Base-by-base conservation (phyloP, 2,888 invertebrate species). In the Machimus rusticus region DNA sequence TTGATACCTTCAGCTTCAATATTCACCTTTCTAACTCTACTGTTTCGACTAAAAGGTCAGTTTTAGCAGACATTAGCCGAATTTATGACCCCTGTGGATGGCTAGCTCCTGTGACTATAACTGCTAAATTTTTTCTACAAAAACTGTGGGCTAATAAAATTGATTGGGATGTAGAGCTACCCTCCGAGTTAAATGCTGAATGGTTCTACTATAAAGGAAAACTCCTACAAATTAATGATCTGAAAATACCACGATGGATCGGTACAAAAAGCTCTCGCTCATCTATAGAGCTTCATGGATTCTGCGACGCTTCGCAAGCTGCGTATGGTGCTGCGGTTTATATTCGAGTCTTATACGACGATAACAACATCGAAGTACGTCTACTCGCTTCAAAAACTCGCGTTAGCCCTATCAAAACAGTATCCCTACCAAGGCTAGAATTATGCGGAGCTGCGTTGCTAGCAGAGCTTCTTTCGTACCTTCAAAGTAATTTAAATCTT, bases 401-500 rank as follows among this genome's bases (percentile, higher is more conserved):
- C 9, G 55, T 81, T 3, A 51, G 86, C n/a, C 8, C 39, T 39
- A 12, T 39, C 8, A 0, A 9, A 2, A 28, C 28, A 1, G 28
- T 28, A 2, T 66, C 90, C 0, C 86, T 90, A 28, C 89, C 90
- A 4, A 84, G 90, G 16, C 79, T 90, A 3, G 89, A 90, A 43
- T 86, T 90, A 23, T 51, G 88, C 5, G 87, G 74, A 23, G 39
- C 39, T 0, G 39, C 0, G 9, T 9, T 39, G 0, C 9, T 39
- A 28, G 28, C 28, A 1, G 28, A 28, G 2, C 28, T 28, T 2
- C 28, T 28, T 1, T 2, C 39, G 9, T 19, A 79, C 19, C 34
- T 74, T n/a, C 74, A 74, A 23, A 19, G 19, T 8, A 74, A 74
- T 34, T 8, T 74, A 1, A n/a, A 74, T 4, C 9, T 51, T 51